phyloP scores from a whole-genome alignment of 1,140 invertebrate species.

The Rhagoletis zephyria region DNA sequence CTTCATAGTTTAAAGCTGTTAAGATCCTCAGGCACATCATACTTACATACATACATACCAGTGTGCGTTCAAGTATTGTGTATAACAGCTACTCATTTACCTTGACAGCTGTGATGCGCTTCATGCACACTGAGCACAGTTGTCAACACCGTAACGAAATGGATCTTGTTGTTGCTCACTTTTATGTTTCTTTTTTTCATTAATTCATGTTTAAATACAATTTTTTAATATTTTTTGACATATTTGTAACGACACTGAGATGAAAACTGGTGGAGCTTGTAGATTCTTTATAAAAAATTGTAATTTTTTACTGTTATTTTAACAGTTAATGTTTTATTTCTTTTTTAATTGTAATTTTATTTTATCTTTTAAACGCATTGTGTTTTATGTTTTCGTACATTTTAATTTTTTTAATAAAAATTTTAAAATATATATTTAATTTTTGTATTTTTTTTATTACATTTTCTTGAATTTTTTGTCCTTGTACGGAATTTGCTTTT shows the following conservation, averaged over 20 bases:
- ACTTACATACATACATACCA: neutral
- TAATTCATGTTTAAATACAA: neutral
- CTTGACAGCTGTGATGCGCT: constrained; percentile 51
- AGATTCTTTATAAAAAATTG: neutral
- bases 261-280: neutral
- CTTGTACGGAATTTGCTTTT: no score
- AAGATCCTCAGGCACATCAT: neutral
- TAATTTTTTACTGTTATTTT: no score
- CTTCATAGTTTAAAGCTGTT: neutral
- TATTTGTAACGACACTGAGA: neutral
- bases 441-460: no score
- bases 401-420: no score
- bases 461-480: no score
- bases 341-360: no score
- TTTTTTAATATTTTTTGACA: neutral
- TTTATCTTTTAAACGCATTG: no score
- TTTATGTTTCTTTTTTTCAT: neutral
- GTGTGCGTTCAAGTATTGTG: neutral
- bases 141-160: constrained; percentile 30
- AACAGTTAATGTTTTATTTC: no score
- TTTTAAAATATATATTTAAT: no score
- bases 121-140: constrained; percentile 45
- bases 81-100: constrained; percentile 16
- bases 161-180: neutral
- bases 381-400: no score